Evolutionary conservation across 2,888 invertebrate species (phyloP), one percentile per base, ranked within the genome.

Genomic region (Spodoptera littoralis): DNA sequence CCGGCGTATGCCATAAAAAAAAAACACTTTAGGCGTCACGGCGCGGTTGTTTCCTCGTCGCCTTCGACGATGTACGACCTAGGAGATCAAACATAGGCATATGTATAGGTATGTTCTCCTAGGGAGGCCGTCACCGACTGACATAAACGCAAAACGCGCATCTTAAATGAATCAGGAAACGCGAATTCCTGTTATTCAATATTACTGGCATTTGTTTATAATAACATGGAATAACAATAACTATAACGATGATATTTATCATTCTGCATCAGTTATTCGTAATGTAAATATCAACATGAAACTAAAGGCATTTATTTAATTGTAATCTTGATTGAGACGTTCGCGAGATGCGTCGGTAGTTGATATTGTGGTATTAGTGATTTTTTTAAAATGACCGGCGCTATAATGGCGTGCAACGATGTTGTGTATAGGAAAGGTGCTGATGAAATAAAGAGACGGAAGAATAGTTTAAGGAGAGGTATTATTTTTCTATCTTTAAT

Each of bases 401-500:
- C 75, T 24, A 54, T 82, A n/a, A 65, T 80, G 53, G 72, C 77
- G 24, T 77, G 74, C 47, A 82, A 79, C 43, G 75, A 80, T 51
- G 80, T 77, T 13, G 74, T 84, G 76, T 72, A 82, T 2, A 79
- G 71, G 47, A 87, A 84, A 70, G 83, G 84, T 0, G 81, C 77
- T 0, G 90, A 91, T 18, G 91, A 91, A 57, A 90, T 92, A 47
- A 85, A 77, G 42, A 82, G 61, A 11, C 79, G 85, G 61, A 91
- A 88, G 49, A 80, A 79, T 30, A 87, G 84, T 70, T 85, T 92
- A 61, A 81, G 87, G 11, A 77, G 90, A 87, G 90, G 92, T 92
- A 80, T 43, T 46, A 6, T 8, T 24, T 9, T 8, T 45, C 42
- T 11, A 18, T 36, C 36, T 18, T 11, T n/a, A n/a, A n/a, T n/a